These are phyloP conservation scores for Oryzias melastigma DNA, from an alignment of 2,113 vertebrate genomes.

Conservation along the genomic window DNA sequence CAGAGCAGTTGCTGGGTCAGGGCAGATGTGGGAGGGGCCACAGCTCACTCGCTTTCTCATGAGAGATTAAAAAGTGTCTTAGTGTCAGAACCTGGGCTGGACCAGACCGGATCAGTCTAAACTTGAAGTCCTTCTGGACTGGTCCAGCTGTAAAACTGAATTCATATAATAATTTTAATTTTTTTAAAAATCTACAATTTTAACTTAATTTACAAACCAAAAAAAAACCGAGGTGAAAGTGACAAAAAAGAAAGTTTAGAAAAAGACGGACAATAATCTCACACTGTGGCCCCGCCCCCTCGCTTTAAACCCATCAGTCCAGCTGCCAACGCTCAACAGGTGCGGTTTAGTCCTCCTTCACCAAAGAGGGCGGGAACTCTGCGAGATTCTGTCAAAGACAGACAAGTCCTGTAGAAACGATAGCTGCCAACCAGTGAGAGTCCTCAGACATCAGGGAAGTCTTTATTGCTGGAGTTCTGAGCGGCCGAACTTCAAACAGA, in stretches of 20 bases:
- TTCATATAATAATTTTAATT: no score
- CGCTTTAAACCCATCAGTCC: neutral
- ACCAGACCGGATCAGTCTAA: neutral
- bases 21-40: constrained; percentile 19
- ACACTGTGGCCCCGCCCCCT: neutral
- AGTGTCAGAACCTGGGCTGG: neutral
- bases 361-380: neutral
- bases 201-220: neutral
- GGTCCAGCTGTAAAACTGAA: neutral
- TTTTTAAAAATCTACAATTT: no score
- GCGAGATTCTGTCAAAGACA: constrained; percentile 3
- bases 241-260: neutral
- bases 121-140: neutral
- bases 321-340: neutral
- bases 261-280: neutral
- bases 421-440: constrained; percentile 68
- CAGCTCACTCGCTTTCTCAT: neutral
- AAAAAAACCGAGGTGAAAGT: neutral
- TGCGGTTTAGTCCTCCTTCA: neutral
- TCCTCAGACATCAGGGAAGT: constrained; percentile 35
- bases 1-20: neutral
- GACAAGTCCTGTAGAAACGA: constrained; percentile 50
- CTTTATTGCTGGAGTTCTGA: constrained; percentile 49
- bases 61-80: constrained; percentile 6
- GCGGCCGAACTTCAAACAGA: neutral